phyloP scores from a whole-genome alignment of 2,888 invertebrate genomes.

The Nowickia ferox region DNA sequence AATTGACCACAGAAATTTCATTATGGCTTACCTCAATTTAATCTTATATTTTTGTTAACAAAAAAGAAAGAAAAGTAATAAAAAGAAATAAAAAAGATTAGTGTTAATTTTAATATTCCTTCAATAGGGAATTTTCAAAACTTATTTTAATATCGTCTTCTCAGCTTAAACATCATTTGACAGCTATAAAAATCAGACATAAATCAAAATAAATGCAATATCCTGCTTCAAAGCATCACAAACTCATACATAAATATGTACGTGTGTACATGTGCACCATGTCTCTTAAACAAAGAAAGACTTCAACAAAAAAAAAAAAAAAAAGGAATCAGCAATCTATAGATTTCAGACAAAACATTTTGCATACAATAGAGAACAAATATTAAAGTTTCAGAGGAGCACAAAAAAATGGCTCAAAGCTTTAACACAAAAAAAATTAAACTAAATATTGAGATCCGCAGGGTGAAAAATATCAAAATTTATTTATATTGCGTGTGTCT shows the following conservation, averaged over 20 bases:
- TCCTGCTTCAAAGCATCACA: conserved; percentile 55
- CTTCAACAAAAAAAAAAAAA: neutral
- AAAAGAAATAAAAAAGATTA: neutral
- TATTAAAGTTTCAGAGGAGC: neutral
- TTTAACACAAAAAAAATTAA: conserved; percentile 16
- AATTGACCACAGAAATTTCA: conserved; percentile 15
- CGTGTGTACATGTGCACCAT: conserved; percentile 8
- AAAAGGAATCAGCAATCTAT: conserved; percentile 49
- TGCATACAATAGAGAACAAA: conserved; percentile 58
- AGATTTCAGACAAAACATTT: conserved; percentile 59
- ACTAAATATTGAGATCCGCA: conserved; percentile 4
- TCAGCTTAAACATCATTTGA: conserved; percentile 61
- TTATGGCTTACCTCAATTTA: conserved; percentile 2
- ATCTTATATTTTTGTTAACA: neutral
- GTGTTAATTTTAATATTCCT: conserved; percentile 42
- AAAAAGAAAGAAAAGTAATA: neutral
- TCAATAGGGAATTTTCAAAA: conserved; percentile 22
- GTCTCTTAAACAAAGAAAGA: conserved; percentile 9
- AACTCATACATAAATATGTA: neutral
- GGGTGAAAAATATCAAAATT: conserved; percentile 35
- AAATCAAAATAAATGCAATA: conserved; percentile 71
- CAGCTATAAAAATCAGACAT: conserved; percentile 68
- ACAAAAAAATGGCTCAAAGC: conserved; percentile 19
- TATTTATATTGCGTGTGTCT: conserved; percentile 63
- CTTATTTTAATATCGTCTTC: conserved; percentile 59